phyloP scores from a whole-genome alignment of 2,888 invertebrate genomes.

The Cyclophora punctaria region DNA sequence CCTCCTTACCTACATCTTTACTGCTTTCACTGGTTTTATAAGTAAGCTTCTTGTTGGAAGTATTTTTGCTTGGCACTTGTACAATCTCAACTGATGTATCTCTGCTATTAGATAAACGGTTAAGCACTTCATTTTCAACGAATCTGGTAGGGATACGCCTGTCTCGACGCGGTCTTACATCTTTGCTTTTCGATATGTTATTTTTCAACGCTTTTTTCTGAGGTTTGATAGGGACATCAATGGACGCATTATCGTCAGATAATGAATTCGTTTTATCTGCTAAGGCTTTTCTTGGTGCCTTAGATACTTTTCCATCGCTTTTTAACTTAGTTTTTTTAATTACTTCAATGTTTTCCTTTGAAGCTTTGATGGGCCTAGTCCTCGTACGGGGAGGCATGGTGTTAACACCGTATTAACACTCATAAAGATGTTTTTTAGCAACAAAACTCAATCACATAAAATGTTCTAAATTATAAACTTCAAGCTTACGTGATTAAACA shows the following conservation, averaged over 20 bases:
- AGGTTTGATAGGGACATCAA: slow-evolving; percentile 22
- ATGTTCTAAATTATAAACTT: background rate
- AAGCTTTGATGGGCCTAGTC: slow-evolving; percentile 36
- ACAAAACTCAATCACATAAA: background rate
- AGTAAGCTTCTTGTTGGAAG: background rate
- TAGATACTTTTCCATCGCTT: slow-evolving; percentile 22
- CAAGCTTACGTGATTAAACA: background rate
- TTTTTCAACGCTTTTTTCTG: slow-evolving; percentile 17
- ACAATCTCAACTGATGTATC: slow-evolving; percentile 6
- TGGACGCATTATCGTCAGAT: slow-evolving; percentile 50
- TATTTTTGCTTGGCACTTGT: background rate
- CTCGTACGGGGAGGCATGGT: slow-evolving; percentile 59
- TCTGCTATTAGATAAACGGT: slow-evolving; percentile 31
- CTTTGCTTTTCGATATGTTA: slow-evolving; percentile 7
- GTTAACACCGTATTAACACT: slow-evolving; percentile 18
- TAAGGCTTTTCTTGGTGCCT: slow-evolving; percentile 41
- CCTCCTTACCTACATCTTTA: too few relatives aligned
- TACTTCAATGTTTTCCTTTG: slow-evolving; percentile 45
- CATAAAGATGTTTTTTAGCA: background rate
- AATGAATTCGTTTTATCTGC: slow-evolving; percentile 63
- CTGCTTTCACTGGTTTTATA: too few relatives aligned
- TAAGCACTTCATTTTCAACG: slow-evolving; percentile 33
- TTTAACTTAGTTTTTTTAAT: slow-evolving; percentile 28
- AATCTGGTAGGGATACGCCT: slow-evolving; percentile 45
- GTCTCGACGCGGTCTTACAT: slow-evolving; percentile 36